Evolutionary conservation across 2,888 invertebrate genomes (phyloP).

Genomic region (Ophion ventricosus): DNA sequence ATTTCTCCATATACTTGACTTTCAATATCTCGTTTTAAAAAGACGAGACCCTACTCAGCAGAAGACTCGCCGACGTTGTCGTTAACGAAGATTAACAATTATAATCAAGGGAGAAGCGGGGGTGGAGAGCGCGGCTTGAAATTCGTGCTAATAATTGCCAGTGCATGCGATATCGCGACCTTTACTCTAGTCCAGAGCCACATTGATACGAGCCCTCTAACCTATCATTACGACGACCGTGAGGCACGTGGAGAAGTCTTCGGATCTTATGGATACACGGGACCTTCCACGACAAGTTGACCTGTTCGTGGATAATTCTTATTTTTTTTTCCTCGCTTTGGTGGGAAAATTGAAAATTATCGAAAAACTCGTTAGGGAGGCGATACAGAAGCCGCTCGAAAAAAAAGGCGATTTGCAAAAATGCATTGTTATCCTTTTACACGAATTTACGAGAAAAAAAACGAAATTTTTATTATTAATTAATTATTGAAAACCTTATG

Average conservation of each 20-base stretch:
- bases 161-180: conserved; percentile 63
- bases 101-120: conserved; percentile 3
- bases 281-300: conserved; percentile 1
- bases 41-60: not conserved
- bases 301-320: no score
- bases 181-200: conserved; percentile 62
- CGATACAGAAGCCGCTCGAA: no score
- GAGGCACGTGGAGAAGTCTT: conserved; percentile 71
- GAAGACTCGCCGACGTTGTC: conserved; percentile 14
- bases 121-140: conserved; percentile 21
- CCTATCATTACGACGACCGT: conserved; percentile 74
- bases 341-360: no score
- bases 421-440: no score
- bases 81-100: conserved; percentile 22
- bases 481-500: no score
- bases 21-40: not conserved
- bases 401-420: no score
- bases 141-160: conserved; percentile 70
- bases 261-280: conserved; percentile 32
- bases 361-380: no score
- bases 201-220: conserved; percentile 65
- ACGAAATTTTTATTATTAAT: no score
- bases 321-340: no score
- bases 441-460: no score
- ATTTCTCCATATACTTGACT: not conserved